Evolutionary conservation across 1,140 invertebrate genomes (phyloP).

Genomic region (Zophobas morio): DNA sequence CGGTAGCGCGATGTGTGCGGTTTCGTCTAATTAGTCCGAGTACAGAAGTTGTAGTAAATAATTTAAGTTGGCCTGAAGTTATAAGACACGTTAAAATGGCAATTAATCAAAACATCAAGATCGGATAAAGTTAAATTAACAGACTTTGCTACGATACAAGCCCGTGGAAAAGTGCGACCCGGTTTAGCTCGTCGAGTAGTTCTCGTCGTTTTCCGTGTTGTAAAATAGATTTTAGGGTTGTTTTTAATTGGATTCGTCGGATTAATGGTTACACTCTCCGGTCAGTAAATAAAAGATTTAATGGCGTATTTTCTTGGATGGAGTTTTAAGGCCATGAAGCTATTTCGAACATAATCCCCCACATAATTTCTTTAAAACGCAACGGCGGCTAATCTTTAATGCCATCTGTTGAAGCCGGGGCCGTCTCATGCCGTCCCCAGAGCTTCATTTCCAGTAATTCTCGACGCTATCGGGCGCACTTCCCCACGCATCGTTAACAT

Average conservation of each 20-base stretch:
- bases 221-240: slow-evolving; percentile 40
- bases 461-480: slow-evolving; percentile 49
- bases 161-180: slow-evolving; percentile 9
- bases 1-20: not conserved
- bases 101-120: slow-evolving; percentile 39
- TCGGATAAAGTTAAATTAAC: slow-evolving; percentile 35
- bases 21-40: not conserved
- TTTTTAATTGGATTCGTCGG: slow-evolving; percentile 39
- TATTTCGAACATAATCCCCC: slow-evolving; percentile 39
- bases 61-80: slow-evolving; percentile 19
- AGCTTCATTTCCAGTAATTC: slow-evolving; percentile 48
- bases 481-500: slow-evolving; percentile 58
- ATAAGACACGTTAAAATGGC: slow-evolving; percentile 36
- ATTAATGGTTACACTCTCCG: slow-evolving; percentile 27
- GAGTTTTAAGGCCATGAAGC: slow-evolving; percentile 39
- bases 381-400: slow-evolving; percentile 47
- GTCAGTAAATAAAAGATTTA: slow-evolving; percentile 43
- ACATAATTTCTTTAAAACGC: slow-evolving; percentile 48
- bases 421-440: slow-evolving; percentile 40
- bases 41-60: slow-evolving; percentile 3
- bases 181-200: not conserved
- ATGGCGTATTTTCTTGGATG: slow-evolving; percentile 34
- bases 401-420: slow-evolving; percentile 44
- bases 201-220: not conserved
- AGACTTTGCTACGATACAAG: slow-evolving; percentile 17